Conservation (phyloP, 2,113 vertebrate species). For the Eulemur rufifrons region DNA sequence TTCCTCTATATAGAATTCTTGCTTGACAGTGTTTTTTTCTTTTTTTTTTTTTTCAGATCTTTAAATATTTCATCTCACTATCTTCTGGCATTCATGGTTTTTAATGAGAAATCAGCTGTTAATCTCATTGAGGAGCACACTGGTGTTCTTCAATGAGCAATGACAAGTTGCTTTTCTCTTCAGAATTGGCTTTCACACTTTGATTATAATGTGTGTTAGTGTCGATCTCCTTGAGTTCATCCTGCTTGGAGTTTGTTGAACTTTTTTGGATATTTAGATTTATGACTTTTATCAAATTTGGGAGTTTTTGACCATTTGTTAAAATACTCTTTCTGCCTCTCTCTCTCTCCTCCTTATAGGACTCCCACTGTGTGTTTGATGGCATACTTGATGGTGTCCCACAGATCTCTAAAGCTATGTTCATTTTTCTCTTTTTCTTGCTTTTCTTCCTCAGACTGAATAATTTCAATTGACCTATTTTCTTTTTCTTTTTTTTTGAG, state of each 20-base stretch:
- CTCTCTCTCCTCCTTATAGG: not conserved
- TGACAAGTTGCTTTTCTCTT: not conserved
- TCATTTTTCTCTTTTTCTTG: not conserved
- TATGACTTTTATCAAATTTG: not conserved
- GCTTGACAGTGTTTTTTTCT: not conserved
- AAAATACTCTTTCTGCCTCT: not conserved
- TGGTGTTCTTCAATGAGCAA: too few relatives aligned
- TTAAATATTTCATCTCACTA: not conserved
- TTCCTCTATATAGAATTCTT: not conserved
- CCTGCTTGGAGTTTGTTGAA: not conserved
- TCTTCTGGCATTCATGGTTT: not conserved
- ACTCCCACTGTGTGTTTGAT: not conserved
- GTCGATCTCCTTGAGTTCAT: not conserved
- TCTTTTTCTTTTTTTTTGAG: not conserved
- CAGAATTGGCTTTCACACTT: not conserved
- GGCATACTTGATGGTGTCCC: not conserved
- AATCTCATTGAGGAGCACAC: not conserved
- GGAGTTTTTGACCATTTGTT: not conserved
- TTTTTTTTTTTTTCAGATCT: conserved; percentile 5
- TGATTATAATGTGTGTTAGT: not conserved
- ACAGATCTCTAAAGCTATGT: not conserved
- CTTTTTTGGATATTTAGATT: not conserved
- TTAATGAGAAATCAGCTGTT: not conserved
- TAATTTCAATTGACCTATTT: not conserved
- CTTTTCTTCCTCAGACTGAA: not conserved